Conservation (phyloP, 2,113 vertebrate genomes). For the Genyomyrus donnyi region DNA sequence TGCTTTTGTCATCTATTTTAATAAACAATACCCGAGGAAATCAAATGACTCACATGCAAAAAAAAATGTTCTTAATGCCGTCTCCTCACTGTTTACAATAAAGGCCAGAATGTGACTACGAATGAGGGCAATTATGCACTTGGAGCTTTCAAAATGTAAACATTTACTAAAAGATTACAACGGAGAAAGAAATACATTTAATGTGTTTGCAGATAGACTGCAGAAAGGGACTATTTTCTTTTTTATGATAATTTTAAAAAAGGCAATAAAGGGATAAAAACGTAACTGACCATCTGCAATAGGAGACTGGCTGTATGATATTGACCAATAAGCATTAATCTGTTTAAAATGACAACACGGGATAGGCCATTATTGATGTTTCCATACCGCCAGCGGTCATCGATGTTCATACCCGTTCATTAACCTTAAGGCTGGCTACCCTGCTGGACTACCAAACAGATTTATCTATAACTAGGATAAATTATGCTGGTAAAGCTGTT, state of each 20-base stretch:
- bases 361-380: background rate
- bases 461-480: background rate
- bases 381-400: background rate
- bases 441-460: background rate
- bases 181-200: background rate
- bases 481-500: background rate
- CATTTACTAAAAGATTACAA: background rate
- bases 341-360: background rate
- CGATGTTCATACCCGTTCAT: background rate
- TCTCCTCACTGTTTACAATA: background rate
- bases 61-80: background rate
- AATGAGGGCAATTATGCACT: background rate
- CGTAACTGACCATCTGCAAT: background rate
- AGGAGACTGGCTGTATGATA: background rate
- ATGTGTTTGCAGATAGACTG: background rate
- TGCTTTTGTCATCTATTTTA: background rate
- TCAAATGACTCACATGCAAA: background rate
- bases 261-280: background rate
- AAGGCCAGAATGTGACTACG: background rate
- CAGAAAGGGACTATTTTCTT: background rate
- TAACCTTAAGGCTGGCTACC: background rate
- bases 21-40: background rate
- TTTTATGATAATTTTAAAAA: background rate
- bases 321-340: background rate
- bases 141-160: background rate